Evolutionary conservation across 2,888 invertebrate species (phyloP).

Genomic region (Escarpia spicata): DNA sequence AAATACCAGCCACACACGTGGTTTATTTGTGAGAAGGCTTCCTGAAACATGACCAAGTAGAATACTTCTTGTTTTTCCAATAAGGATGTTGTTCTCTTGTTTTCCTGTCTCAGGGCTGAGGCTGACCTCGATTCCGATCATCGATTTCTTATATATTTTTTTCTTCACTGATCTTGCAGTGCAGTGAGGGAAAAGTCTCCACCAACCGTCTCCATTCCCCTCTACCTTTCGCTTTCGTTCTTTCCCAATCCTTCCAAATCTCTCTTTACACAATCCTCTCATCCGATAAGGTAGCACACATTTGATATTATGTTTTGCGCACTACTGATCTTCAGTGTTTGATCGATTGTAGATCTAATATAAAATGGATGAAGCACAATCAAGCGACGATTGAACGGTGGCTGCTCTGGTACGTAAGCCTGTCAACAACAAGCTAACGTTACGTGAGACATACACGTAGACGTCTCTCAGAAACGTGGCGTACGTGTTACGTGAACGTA

Average conservation of each 20-base stretch:
- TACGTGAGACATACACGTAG: neutral
- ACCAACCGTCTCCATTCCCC: too few relatives aligned
- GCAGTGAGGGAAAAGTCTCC: too few relatives aligned
- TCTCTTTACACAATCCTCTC: too few relatives aligned
- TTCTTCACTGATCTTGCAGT: too few relatives aligned
- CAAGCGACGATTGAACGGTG: slow-evolving; percentile 56
- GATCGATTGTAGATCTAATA: slow-evolving; percentile 54
- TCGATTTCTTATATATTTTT: too few relatives aligned
- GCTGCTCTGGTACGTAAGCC: slow-evolving; percentile 40
- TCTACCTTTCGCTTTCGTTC: too few relatives aligned
- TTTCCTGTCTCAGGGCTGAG: too few relatives aligned
- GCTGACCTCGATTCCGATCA: too few relatives aligned
- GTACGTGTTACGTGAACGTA: neutral
- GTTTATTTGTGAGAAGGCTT: neutral
- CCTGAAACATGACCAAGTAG: slow-evolving; percentile 13
- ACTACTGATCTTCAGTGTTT: neutral
- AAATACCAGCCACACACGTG: neutral
- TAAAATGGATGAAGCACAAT: slow-evolving; percentile 60
- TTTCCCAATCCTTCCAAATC: too few relatives aligned
- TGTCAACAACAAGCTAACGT: neutral
- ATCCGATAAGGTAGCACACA: neutral
- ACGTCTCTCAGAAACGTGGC: neutral
- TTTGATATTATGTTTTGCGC: neutral
- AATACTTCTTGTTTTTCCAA: neutral
- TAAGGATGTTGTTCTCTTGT: neutral